Conservation (phyloP, 2,113 vertebrate genomes). For the Epinephelus fuscoguttatus region DNA sequence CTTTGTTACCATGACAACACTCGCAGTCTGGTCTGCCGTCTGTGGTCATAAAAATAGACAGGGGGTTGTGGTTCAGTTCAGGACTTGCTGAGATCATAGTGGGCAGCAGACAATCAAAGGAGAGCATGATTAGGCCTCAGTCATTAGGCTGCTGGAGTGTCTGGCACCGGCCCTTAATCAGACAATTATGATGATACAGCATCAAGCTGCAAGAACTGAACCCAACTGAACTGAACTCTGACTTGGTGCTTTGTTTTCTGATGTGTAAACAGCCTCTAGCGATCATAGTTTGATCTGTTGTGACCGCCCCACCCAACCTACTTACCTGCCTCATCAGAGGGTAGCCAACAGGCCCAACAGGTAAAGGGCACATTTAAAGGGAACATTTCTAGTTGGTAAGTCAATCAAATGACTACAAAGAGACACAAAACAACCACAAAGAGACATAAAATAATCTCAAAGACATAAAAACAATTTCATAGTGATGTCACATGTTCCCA, state of each 20-base stretch:
- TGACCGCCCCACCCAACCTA: background rate
- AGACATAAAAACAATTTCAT: background rate
- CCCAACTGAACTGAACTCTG: too few species aligned
- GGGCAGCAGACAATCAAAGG: conserved; percentile 39
- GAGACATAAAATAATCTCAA: background rate
- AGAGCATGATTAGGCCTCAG: conserved; percentile 27
- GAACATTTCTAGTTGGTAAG: background rate
- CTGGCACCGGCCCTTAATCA: conserved; percentile 17
- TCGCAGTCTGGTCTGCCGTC: conserved; percentile 53
- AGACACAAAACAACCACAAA: background rate
- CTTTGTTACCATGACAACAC: conserved; percentile 81
- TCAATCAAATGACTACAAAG: background rate
- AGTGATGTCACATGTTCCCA: background rate
- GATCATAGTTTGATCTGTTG: conserved; percentile 2
- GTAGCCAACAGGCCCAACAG: background rate
- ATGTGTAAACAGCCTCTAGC: background rate
- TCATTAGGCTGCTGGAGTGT: conserved; percentile 20
- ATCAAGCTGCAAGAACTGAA: background rate
- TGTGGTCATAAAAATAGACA: conserved; percentile 68
- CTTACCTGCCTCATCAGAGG: background rate
- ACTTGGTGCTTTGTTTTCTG: background rate
- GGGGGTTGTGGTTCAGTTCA: conserved; percentile 48
- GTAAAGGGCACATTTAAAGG: background rate
- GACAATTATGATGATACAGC: conserved; percentile 11
- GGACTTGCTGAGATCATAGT: conserved; percentile 39